phyloP scores from a whole-genome alignment of 2,888 invertebrate species.

The Fragum sueziense region DNA sequence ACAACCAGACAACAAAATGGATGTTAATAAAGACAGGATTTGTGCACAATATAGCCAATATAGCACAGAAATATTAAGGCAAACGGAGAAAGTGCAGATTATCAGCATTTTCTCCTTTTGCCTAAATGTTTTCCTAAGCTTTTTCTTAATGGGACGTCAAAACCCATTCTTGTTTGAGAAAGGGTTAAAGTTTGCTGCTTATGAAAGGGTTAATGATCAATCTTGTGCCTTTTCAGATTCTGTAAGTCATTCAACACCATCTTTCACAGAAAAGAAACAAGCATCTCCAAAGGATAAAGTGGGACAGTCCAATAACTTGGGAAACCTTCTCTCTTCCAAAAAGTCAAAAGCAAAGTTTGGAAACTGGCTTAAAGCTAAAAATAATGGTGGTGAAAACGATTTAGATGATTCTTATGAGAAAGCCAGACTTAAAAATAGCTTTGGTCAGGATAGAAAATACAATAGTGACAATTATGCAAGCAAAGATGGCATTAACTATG shows the following conservation, averaged over 20 bases:
- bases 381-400: conserved; percentile 23
- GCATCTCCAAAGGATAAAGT: background rate
- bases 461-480: conserved; percentile 22
- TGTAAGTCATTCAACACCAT: background rate
- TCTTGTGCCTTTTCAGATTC: background rate
- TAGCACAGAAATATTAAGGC: too few species aligned
- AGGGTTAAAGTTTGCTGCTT: background rate
- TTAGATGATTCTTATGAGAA: background rate
- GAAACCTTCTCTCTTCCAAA: conserved; percentile 26
- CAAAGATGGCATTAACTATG: conserved; percentile 39
- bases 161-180: too few species aligned
- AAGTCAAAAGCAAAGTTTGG: conserved; percentile 63
- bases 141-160: background rate
- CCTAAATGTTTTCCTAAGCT: background rate
- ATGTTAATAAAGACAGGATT: too few species aligned
- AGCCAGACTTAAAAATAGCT: background rate
- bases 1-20: too few species aligned
- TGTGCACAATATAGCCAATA: too few species aligned
- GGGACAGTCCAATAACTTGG: background rate
- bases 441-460: background rate
- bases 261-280: background rate
- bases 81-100: background rate
- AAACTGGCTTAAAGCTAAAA: conserved; percentile 65
- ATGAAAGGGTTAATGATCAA: background rate
- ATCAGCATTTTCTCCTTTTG: background rate